Conservation (phyloP, 2,888 invertebrate species). For the Dasysyrphus tricinctus region DNA sequence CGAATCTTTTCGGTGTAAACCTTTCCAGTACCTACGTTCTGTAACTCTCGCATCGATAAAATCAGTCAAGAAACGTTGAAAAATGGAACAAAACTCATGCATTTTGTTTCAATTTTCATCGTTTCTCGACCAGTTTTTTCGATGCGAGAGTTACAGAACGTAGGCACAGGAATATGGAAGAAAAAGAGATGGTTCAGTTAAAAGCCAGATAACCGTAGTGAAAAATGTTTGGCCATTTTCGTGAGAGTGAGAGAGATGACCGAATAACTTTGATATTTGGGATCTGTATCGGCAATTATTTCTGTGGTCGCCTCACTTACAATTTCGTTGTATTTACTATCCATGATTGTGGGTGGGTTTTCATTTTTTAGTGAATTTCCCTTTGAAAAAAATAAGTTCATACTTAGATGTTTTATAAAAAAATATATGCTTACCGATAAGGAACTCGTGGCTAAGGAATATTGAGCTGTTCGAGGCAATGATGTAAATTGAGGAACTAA, state of each 20-base stretch:
- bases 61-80: too few relatives aligned
- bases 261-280: neutral
- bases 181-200: neutral
- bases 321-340: too few relatives aligned
- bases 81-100: too few relatives aligned
- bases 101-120: too few relatives aligned
- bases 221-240: constrained; percentile 5
- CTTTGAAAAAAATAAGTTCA: neutral
- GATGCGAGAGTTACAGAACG: too few relatives aligned
- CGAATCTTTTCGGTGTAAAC: neutral
- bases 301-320: neutral
- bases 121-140: too few relatives aligned
- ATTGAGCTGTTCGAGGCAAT: neutral
- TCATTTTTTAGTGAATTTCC: neutral
- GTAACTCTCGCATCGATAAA: too few relatives aligned
- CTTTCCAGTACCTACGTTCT: too few relatives aligned
- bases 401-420: neutral
- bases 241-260: too few relatives aligned
- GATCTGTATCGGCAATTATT: neutral
- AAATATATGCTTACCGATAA: neutral
- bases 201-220: neutral
- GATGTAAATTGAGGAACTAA: neutral
- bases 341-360: too few relatives aligned
- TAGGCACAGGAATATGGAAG: constrained; percentile 1
- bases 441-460: neutral